Percentiles rank a stretch among this genome's conserved stretches.
Conservation (phyloP, 2,888 invertebrate genomes). For the Tanytarsus gracilentus region DNA sequence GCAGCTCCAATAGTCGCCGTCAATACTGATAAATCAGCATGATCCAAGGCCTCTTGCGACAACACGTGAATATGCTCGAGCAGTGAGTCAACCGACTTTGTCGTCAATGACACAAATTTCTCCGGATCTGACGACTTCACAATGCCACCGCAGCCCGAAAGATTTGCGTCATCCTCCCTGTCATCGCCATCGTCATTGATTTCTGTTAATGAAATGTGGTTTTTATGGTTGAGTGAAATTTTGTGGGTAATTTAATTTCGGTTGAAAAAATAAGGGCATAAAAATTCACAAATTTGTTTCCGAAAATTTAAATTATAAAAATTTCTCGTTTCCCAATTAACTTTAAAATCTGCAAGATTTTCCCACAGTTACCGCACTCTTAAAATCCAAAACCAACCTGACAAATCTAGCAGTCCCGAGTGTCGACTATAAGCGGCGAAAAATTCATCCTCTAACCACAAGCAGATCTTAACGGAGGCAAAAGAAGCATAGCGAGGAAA, state of each 20-base stretch:
- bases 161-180: conserved; percentile 39
- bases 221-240: background rate
- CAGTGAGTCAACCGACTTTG: conserved; percentile 63
- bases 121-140: conserved; percentile 68
- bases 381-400: too few relatives aligned
- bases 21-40: conserved; percentile 70
- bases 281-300: too few relatives aligned
- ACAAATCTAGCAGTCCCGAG: conserved; percentile 46
- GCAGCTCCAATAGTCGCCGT: conserved; percentile 75
- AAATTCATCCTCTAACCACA: conserved; percentile 83
- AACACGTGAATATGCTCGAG: conserved; percentile 70
- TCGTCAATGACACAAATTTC: conserved; percentile 59
- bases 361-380: too few relatives aligned
- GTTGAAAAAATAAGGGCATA: too few relatives aligned
- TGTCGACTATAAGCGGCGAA: conserved; percentile 62
- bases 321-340: too few relatives aligned
- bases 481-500: conserved; percentile 77
- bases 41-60: conserved; percentile 75
- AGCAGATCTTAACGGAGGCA: conserved; percentile 70
- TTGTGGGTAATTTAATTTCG: too few relatives aligned
- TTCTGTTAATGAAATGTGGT: too few relatives aligned
- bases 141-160: conserved; percentile 49
- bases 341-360: too few relatives aligned
- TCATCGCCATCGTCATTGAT: conserved; percentile 24
- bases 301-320: too few relatives aligned